Percentiles rank a stretch among this genome's conserved stretches.
Conservation (phyloP, 2,797 vertebrate genomes). For the Paramormyrops hopkinsi region DNA sequence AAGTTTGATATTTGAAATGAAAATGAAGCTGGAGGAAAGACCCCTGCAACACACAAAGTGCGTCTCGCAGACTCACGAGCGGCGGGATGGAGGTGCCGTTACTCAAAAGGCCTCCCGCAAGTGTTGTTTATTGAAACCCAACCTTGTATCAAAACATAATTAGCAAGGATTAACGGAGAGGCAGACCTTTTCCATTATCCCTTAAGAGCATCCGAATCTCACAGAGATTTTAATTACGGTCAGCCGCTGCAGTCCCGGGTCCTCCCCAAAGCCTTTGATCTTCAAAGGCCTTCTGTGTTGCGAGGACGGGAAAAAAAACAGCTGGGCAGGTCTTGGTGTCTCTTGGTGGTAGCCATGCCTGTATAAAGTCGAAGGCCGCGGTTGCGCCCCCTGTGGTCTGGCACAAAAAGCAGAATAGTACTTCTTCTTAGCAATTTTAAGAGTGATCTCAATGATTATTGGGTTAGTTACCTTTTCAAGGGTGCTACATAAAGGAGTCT, state of each 20-base stretch:
- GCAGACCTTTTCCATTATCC: constrained; percentile 54
- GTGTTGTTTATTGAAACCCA: constrained; percentile 45
- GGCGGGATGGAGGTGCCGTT: neutral
- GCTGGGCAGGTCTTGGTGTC: constrained; percentile 31
- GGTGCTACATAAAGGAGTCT: neutral
- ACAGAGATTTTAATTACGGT: constrained; percentile 58
- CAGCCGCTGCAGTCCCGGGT: constrained; percentile 47
- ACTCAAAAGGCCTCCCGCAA: constrained; percentile 4
- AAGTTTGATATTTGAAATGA: constrained; percentile 7
- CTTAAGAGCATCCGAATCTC: constrained; percentile 48
- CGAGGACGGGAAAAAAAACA: constrained; percentile 34
- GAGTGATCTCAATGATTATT: neutral
- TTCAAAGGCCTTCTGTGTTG: constrained; percentile 55
- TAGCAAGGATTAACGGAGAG: constrained; percentile 51
- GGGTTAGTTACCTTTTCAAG: neutral
- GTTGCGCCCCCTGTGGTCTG: neutral
- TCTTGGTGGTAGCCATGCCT: constrained; percentile 23
- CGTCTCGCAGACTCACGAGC: neutral
- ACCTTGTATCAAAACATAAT: constrained; percentile 55
- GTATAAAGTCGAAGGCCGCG: neutral
- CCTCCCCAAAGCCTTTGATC: constrained; percentile 52
- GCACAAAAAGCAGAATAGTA: neutral
- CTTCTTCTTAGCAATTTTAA: neutral
- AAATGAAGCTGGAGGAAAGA: neutral
- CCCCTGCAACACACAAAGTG: neutral